Conservation (phyloP, 2,113 vertebrate species). For the Callopanchax toddi region DNA sequence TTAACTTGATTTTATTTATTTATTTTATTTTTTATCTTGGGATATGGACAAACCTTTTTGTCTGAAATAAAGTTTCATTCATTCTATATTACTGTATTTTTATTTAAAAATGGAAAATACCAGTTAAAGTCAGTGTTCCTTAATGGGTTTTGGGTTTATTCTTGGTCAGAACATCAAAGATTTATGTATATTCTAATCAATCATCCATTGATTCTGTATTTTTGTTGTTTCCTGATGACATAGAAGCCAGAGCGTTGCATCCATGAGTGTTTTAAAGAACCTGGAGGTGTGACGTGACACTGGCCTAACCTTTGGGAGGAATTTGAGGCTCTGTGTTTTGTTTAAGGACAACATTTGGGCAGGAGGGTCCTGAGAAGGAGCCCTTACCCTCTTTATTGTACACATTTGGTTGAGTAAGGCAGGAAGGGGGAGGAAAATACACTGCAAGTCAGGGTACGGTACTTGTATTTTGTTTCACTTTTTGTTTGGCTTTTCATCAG, state of each 20-base stretch:
- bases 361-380: background rate
- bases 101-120: too few species aligned
- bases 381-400: background rate
- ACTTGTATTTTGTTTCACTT: constrained; percentile 22
- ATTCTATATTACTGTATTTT: too few species aligned
- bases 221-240: background rate
- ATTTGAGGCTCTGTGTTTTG: background rate
- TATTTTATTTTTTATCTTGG: too few species aligned
- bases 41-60: too few species aligned
- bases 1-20: too few species aligned
- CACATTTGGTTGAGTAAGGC: background rate
- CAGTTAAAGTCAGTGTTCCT: too few species aligned
- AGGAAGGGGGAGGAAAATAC: background rate
- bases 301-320: background rate
- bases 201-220: too few species aligned
- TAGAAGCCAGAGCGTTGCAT: background rate
- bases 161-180: too few species aligned
- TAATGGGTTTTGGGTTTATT: too few species aligned
- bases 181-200: too few species aligned
- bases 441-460: too few species aligned
- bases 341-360: background rate
- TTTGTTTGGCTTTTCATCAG: constrained; percentile 7
- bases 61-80: too few species aligned
- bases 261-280: background rate
- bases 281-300: background rate